phyloP scores from a whole-genome alignment of 2,888 invertebrate species.

The Platynereis dumerilii region DNA sequence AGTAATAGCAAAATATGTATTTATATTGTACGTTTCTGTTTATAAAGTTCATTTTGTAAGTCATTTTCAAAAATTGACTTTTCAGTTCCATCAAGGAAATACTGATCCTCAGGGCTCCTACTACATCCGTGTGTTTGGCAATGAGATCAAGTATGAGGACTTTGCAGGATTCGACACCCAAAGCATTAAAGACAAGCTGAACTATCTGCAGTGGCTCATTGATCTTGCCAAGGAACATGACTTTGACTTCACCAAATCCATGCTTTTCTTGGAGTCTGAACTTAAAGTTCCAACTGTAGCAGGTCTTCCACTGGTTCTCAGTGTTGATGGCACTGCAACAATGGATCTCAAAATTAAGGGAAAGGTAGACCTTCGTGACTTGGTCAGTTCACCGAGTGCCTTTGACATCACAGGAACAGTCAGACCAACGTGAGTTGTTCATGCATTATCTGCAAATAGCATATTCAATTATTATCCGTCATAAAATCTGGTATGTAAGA shows the following conservation, averaged over 20 bases:
- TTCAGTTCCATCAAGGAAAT: background rate
- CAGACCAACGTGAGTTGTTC: conserved; percentile 76
- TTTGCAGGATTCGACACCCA: conserved; percentile 61
- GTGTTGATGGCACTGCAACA: conserved; percentile 84
- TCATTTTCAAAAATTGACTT: too few species aligned
- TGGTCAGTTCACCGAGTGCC: conserved; percentile 63
- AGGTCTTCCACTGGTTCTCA: conserved; percentile 84
- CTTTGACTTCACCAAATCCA: conserved; percentile 80
- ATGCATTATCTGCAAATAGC: too few species aligned
- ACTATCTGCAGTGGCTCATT: conserved; percentile 64
- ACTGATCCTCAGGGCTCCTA: conserved; percentile 64
- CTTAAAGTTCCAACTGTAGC: conserved; percentile 83
- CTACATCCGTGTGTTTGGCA: conserved; percentile 87
- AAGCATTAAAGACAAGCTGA: conserved; percentile 59
- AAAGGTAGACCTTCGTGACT: conserved; percentile 76
- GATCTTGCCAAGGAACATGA: conserved; percentile 72
- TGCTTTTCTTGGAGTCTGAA: conserved; percentile 84
- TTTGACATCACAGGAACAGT: conserved; percentile 81
- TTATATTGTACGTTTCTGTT: too few species aligned
- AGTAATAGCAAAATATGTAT: too few species aligned
- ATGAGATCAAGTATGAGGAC: conserved; percentile 70
- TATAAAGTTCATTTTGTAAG: too few species aligned
- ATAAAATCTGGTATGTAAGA: background rate
- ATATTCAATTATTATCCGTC: too few species aligned
- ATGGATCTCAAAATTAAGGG: conserved; percentile 84